Evolutionary conservation across 2,797 vertebrate genomes (phyloP).

Genomic region (Masticophis lateralis): DNA sequence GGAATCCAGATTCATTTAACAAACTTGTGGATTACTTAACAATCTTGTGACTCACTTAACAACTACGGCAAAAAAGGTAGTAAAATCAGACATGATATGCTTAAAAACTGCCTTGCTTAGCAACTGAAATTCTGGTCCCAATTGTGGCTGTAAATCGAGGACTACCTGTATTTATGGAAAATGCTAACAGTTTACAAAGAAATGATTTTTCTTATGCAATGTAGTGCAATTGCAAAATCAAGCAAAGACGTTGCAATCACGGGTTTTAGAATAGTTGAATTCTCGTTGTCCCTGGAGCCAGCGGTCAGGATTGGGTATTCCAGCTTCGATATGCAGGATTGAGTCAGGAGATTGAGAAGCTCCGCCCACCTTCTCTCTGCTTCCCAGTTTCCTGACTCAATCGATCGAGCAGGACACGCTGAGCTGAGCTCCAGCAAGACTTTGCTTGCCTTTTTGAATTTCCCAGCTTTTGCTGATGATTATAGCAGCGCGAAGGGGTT

Average conservation of each 20-base stretch:
- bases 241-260: background rate
- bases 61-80: background rate
- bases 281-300: too few relatives aligned
- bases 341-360: too few relatives aligned
- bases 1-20: background rate
- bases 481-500: too few relatives aligned
- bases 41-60: background rate
- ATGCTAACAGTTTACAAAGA: background rate
- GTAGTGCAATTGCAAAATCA: background rate
- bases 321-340: too few relatives aligned
- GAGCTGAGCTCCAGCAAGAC: too few relatives aligned
- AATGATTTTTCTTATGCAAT: background rate
- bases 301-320: too few relatives aligned
- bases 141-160: background rate
- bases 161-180: background rate
- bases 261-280: background rate
- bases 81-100: background rate
- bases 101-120: background rate
- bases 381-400: too few relatives aligned
- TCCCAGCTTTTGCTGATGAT: too few relatives aligned
- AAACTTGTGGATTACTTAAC: background rate
- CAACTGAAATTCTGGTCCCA: background rate
- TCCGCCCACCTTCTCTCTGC: too few relatives aligned
- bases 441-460: too few relatives aligned
- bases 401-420: too few relatives aligned